These are phyloP conservation scores for Hemistola chrysoprasaria DNA, from an alignment of 2,888 invertebrate species.

Conservation along the genomic window DNA sequence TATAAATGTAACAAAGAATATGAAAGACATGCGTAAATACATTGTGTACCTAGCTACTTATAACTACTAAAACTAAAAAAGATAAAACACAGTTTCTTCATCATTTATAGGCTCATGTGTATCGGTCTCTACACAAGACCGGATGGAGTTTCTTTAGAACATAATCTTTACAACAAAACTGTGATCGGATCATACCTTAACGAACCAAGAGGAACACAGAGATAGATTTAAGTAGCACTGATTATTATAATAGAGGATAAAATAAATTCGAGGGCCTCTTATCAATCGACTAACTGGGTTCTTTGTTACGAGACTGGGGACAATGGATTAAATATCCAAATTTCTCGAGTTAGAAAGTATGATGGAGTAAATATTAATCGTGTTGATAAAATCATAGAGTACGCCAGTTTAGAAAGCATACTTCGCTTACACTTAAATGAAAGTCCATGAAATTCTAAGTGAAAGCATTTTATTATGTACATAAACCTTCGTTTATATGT, in stretches of 20 bases:
- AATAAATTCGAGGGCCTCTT: slow-evolving; percentile 27
- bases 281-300: slow-evolving; percentile 24
- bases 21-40: too few relatives aligned
- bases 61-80: too few relatives aligned
- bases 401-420: slow-evolving; percentile 3
- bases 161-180: slow-evolving; percentile 81
- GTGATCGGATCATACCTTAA: slow-evolving; percentile 74
- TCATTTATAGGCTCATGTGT: slow-evolving; percentile 43
- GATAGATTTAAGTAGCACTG: slow-evolving; percentile 69
- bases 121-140: slow-evolving; percentile 55
- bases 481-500: too few relatives aligned
- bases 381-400: slow-evolving; percentile 6
- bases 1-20: too few relatives aligned
- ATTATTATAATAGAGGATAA: slow-evolving; percentile 52
- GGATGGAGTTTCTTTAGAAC: slow-evolving; percentile 77
- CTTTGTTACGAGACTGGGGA: slow-evolving; percentile 20
- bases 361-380: slow-evolving; percentile 15
- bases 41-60: too few relatives aligned
- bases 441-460: too few relatives aligned
- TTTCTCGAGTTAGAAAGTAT: slow-evolving; percentile 10
- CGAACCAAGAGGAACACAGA: slow-evolving; percentile 65
- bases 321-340: slow-evolving; percentile 21
- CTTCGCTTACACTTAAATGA: too few relatives aligned
- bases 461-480: too few relatives aligned
- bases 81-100: too few relatives aligned